Evolutionary conservation across 2,113 vertebrate genomes (phyloP), one percentile per base, ranked within the genome.

Genomic region (Odocoileus hemionus): DNA sequence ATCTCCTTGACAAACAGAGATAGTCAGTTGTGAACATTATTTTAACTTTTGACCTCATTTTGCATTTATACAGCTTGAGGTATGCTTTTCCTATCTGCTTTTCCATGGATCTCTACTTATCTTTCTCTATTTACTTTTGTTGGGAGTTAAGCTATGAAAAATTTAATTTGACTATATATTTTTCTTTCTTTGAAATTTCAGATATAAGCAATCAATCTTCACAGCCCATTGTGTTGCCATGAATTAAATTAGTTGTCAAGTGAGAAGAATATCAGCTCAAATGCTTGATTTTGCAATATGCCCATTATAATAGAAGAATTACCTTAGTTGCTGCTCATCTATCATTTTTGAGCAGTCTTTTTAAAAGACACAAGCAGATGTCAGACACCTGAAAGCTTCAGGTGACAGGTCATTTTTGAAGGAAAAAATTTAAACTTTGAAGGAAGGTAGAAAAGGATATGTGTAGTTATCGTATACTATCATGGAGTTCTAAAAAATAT

Each of bases 361-460:
- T 64, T 47, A 97, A 89, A 97, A 97, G 89, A 96, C 15, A 80
- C 21, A 96, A 95, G 30, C 67, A 93, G 60, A 83, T 95, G 54
- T 86, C 30, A 84, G 60, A 57, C 70, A 87, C 61, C 61, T 96
- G 92, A n/a, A 52, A 50, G 11, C 64, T 93, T 94, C 55, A 84
- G 16, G 4, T 79, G 70, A 89, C 30, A 93, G 45, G 15, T 58
- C 36, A 94, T 78, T 97, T 97, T 96, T 80, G 36, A 96, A 43
- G 93, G 45, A 93, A 97, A 93, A 58, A 90, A 86, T 58, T 52
- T 50, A 89, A 94, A 54, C 4, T 89, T 86, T 64, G 19, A 93
- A 94, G 36, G 12, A 84, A 95, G n/a, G 19, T 70, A 70, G 83
- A 96, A 91, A 30, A 76, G 28, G 15, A 96, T 96, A 17, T 91